Conservation (phyloP, 30 jellyfish, hydroid and myxozoan genomes). For the Mastigias papua region DNA sequence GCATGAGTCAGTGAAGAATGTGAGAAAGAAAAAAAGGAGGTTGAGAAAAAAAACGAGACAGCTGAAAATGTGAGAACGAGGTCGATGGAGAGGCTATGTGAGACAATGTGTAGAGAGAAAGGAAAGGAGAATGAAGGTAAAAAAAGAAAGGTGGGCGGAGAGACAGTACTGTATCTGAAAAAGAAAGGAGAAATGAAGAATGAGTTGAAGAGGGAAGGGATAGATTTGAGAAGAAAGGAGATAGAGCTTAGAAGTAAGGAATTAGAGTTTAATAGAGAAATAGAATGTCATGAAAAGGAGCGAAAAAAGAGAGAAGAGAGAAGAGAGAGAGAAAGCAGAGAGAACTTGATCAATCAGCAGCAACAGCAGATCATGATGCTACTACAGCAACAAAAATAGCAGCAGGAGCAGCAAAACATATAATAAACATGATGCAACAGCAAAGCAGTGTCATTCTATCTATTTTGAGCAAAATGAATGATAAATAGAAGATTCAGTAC, state of each 20-base stretch:
- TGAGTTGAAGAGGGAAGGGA: neutral
- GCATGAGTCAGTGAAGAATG: neutral
- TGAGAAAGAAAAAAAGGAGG: neutral
- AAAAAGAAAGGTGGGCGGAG: neutral
- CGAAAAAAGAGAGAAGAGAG: too few species aligned
- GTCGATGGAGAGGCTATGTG: neutral
- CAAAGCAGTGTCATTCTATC: too few species aligned
- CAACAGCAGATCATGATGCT: too few species aligned
- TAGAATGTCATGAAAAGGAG: too few species aligned
- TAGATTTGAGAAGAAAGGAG: neutral
- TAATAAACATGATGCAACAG: too few species aligned
- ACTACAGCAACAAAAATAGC: too few species aligned
- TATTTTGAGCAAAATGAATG: too few species aligned
- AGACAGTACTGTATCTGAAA: neutral
- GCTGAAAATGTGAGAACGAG: neutral
- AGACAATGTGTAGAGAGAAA: neutral
- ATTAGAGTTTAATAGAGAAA: too few species aligned
- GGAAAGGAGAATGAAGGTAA: neutral
- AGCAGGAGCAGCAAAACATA: too few species aligned
- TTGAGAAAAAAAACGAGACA: neutral
- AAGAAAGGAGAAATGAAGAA: neutral
- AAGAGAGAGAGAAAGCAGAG: too few species aligned
- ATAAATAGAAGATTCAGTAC: too few species aligned
- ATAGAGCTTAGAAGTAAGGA: neutral
- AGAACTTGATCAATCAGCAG: too few species aligned